Evolutionary conservation across 2,888 invertebrate species (phyloP).

Genomic region (Amiota minor): DNA sequence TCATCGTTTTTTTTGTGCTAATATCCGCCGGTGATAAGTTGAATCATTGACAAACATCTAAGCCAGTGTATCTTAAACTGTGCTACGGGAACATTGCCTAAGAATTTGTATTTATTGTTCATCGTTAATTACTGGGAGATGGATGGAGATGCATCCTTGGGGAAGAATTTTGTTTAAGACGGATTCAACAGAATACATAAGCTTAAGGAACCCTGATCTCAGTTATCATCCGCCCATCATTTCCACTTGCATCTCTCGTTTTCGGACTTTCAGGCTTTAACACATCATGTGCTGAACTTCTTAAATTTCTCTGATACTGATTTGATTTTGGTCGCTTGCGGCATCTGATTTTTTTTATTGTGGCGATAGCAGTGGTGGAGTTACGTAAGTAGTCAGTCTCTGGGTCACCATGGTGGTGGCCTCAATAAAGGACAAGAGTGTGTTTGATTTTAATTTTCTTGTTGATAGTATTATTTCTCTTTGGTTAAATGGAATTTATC

Average conservation of each 20-base stretch:
- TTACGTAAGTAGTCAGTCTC: constrained; percentile 31
- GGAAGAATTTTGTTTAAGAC: no score
- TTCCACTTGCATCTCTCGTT: background rate
- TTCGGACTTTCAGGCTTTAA: constrained; percentile 1
- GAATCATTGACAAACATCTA: constrained; percentile 65
- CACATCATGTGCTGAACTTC: background rate
- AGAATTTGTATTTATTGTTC: no score
- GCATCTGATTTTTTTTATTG: constrained; percentile 3
- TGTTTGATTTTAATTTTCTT: constrained; percentile 2
- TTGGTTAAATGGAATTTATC: constrained; percentile 17
- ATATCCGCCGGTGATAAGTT: constrained; percentile 73
- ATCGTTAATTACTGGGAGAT: no score
- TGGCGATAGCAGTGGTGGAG: constrained; percentile 7
- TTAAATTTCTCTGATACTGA: constrained; percentile 16
- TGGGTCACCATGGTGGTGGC: background rate
- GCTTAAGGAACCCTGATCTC: background rate
- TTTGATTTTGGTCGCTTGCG: constrained; percentile 24
- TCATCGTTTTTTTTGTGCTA: constrained; percentile 61
- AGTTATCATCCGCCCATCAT: background rate
- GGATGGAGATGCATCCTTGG: no score
- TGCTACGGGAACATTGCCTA: no score
- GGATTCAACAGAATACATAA: no score
- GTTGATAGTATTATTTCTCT: constrained; percentile 14
- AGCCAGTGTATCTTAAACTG: no score
- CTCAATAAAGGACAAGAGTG: background rate